Evolutionary conservation across 2,888 invertebrate species (phyloP).

Genomic region (Adelognathus sp.): DNA sequence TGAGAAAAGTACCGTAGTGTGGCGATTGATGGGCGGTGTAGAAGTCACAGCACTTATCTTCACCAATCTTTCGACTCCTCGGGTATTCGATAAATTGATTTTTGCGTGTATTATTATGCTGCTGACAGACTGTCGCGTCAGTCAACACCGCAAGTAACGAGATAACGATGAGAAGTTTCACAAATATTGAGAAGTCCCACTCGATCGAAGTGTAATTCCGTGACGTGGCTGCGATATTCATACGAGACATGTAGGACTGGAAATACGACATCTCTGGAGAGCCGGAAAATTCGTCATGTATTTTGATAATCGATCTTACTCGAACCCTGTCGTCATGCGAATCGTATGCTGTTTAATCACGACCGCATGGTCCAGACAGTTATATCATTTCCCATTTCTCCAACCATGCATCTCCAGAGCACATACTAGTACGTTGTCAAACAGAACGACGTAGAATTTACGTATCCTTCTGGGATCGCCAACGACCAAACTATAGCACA

Average conservation of each 20-base stretch:
- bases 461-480: conserved; percentile 42
- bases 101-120: too few species aligned
- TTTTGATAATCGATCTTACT: conserved; percentile 9
- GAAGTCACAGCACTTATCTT: too few species aligned
- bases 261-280: background rate
- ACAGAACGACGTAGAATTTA: conserved; percentile 40
- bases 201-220: background rate
- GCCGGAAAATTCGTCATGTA: conserved; percentile 5
- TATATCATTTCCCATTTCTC: conserved; percentile 65
- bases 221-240: background rate
- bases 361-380: conserved; percentile 48
- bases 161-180: too few species aligned
- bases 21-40: too few species aligned
- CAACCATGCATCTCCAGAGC: conserved; percentile 18
- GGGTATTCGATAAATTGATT: too few species aligned
- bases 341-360: conserved; percentile 30
- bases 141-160: too few species aligned
- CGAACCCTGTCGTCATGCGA: conserved; percentile 40
- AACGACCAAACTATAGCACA: conserved; percentile 12
- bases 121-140: too few species aligned
- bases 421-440: conserved; percentile 16
- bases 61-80: too few species aligned
- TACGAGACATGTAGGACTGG: background rate
- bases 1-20: too few species aligned
- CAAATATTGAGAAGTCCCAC: too few species aligned